Base-by-base conservation (phyloP, 2,888 invertebrate genomes). In the Coelinius sp. region DNA sequence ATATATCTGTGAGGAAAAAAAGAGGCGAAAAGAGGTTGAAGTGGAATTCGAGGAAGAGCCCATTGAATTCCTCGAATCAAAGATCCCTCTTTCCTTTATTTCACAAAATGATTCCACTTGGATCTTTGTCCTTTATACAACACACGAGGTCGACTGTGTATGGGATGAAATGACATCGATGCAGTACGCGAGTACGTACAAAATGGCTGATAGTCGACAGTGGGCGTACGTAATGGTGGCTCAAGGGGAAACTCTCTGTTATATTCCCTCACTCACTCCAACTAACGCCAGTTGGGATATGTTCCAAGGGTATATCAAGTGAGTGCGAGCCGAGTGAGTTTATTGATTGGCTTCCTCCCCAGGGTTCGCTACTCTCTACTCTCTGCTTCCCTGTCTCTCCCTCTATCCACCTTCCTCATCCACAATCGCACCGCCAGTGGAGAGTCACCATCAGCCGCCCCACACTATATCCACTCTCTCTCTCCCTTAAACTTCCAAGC, bases 161-260 rank as follows among this genome's bases (percentile, higher is more conserved):
- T 6, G 12, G 25, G 25, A 25, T 59, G 31, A 74, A 73, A 76
- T 75, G 71, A 75, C 75, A 73, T 74, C 65, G 72, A 71, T 75
- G 75, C 72, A 75, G 73, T 73, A 74, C 74, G 72, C 76, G 75
- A 73, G 71, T 77, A 73, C 72, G 71, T 84, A 85, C 87, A 88
- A 87, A 88, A 88, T 88, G 87, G 87, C 87, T 88, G 85, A 41
- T 86, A 83, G 85, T 82, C 82, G 73, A 71, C 20, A 73, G 84
- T 87, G 86, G 87, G 87, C 86, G 86, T 87, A 85, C 84, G 85
- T 86, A 86, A 86, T 85, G 86, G 85, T 83, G 83, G 83, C 82
- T 84, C 84, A 49, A 49, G 84, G 82, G 82, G 83, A 79, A 83
- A 82, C 78, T 27, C 56, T 14, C 59, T 35, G 14, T 24, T 27